These are phyloP conservation scores for Pyrocoelia pectoralis DNA, from an alignment of 2,888 invertebrate genomes.

Conservation along the genomic window DNA sequence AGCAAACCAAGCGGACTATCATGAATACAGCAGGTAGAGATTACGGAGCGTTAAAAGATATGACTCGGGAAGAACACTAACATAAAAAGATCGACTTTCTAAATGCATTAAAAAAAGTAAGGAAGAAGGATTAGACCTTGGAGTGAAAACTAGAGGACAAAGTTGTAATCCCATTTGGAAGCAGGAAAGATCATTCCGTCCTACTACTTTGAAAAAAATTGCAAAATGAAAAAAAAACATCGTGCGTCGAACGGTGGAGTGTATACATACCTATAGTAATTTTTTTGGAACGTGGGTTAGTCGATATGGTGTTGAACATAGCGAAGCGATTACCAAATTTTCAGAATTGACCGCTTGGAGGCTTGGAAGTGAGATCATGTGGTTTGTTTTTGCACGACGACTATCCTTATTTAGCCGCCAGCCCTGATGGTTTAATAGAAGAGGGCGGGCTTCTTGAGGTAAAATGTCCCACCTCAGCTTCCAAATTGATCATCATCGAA, in stretches of 20 bases:
- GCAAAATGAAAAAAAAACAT: background rate
- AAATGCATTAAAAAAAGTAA: background rate
- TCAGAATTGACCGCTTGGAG: background rate
- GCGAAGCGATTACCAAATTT: background rate
- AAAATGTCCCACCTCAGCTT: too few relatives aligned
- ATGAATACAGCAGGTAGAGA: background rate
- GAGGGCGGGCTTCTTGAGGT: background rate
- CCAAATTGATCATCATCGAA: too few relatives aligned
- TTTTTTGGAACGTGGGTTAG: background rate
- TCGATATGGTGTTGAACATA: background rate
- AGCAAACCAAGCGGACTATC: background rate
- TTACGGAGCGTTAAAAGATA: background rate
- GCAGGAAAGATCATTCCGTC: background rate
- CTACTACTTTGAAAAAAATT: background rate
- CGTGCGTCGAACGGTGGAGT: background rate
- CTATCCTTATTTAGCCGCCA: background rate
- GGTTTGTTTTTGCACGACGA: background rate
- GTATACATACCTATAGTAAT: background rate
- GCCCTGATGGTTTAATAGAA: background rate
- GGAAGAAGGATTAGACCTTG: background rate
- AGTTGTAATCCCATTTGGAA: background rate
- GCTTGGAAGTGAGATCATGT: background rate
- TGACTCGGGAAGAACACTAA: background rate
- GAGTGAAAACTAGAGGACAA: constrained; percentile 1
- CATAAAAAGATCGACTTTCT: background rate